phyloP scores from a whole-genome alignment of 92 coral and sea anemone genomes.

The Hydrozoanthus gracilis region DNA sequence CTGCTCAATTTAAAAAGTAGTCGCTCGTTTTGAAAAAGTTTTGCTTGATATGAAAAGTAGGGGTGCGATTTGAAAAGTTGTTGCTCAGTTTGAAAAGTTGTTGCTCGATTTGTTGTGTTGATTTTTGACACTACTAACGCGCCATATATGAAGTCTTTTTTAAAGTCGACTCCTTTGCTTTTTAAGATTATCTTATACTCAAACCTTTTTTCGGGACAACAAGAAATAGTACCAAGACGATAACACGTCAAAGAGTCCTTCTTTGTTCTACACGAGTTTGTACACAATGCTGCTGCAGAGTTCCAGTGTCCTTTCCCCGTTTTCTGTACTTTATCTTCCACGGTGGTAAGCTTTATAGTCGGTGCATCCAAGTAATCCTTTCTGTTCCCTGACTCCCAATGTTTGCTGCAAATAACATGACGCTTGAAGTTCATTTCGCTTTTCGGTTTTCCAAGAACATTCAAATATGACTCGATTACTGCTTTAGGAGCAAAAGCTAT shows the following conservation, averaged over 20 bases:
- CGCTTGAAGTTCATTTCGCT: slow-evolving; percentile 32
- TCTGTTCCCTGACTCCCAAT: slow-evolving; percentile 48
- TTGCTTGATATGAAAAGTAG: too few relatives aligned
- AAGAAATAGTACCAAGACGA: too few relatives aligned
- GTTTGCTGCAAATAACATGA: slow-evolving; percentile 56
- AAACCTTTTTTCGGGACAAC: neutral
- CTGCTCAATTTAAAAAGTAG: too few relatives aligned
- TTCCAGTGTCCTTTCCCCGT: slow-evolving; percentile 41
- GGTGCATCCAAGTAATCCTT: slow-evolving; percentile 43
- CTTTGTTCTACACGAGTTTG: neutral
- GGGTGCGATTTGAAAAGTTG: too few relatives aligned
- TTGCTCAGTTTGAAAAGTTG: too few relatives aligned
- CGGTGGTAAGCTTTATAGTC: slow-evolving; percentile 47
- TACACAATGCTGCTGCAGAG: slow-evolving; percentile 4
- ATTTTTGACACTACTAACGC: too few relatives aligned
- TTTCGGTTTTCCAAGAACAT: slow-evolving; percentile 59
- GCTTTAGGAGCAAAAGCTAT: slow-evolving; percentile 45
- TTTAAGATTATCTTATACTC: neutral
- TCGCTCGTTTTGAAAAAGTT: too few relatives aligned
- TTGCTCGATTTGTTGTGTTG: too few relatives aligned
- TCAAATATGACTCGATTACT: slow-evolving; percentile 51
- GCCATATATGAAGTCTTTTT: too few relatives aligned
- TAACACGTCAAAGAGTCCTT: neutral
- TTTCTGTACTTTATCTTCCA: slow-evolving; percentile 36
- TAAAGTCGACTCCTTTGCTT: neutral